These are phyloP conservation scores for Ormyrus nitidulus DNA, from an alignment of 2,888 invertebrate species.

Conservation along the genomic window DNA sequence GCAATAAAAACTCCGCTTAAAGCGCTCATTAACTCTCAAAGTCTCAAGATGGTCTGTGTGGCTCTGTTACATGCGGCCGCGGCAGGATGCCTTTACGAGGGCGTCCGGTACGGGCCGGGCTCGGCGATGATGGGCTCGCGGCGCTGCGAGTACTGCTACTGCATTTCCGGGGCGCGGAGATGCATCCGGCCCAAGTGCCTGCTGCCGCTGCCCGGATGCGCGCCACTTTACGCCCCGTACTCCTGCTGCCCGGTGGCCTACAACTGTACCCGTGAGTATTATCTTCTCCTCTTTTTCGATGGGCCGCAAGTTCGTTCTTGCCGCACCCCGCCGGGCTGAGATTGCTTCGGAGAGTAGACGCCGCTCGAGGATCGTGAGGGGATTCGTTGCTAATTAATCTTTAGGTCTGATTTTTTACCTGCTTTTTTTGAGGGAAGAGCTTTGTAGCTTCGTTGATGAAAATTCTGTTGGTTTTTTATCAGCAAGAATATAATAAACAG, in stretches of 20 bases:
- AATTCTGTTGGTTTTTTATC: too few species aligned
- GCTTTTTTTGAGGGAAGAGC: too few species aligned
- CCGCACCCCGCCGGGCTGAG: too few species aligned
- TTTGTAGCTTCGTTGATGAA: too few species aligned
- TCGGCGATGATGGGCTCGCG: constrained; percentile 88
- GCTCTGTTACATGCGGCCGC: constrained; percentile 45
- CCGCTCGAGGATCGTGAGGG: too few species aligned
- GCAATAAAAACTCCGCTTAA: too few species aligned
- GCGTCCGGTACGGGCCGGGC: constrained; percentile 85
- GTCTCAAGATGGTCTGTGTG: not conserved
- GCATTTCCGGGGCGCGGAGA: constrained; percentile 78
- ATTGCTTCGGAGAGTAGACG: too few species aligned
- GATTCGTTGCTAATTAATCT: too few species aligned
- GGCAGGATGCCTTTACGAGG: constrained; percentile 84
- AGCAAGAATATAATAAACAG: too few species aligned
- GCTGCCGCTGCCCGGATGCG: constrained; percentile 84
- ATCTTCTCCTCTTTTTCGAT: not conserved
- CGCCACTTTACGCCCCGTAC: constrained; percentile 79
- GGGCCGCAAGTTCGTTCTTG: not conserved
- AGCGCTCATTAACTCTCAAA: too few species aligned
- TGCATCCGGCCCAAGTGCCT: constrained; percentile 90
- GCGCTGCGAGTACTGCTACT: constrained; percentile 92
- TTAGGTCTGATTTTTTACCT: too few species aligned
- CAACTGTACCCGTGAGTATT: constrained; percentile 78
- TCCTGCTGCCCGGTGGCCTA: constrained; percentile 90